phyloP scores from a whole-genome alignment of 2,797 vertebrate species.

The Sebastes trivittatus region DNA sequence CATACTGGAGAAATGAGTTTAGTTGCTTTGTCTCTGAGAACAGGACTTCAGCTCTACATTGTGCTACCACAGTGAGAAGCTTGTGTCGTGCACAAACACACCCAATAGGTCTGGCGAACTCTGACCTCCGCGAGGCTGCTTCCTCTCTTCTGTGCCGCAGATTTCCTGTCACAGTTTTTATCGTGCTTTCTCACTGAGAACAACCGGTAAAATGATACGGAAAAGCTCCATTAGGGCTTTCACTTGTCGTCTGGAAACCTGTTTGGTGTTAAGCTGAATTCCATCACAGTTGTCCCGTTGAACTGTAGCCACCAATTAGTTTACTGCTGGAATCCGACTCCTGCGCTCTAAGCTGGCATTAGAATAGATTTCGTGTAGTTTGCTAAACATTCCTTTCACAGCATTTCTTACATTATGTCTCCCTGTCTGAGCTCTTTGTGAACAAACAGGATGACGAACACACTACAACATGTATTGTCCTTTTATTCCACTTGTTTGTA shows the following conservation, averaged over 20 bases:
- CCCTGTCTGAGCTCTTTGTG: not conserved
- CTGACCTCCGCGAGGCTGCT: constrained; percentile 16
- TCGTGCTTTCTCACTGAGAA: constrained; percentile 13
- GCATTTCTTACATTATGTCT: not conserved
- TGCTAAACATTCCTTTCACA: not conserved
- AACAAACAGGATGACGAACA: not conserved
- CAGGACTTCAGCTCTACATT: not conserved
- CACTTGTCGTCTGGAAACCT: constrained; percentile 33
- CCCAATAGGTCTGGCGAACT: constrained; percentile 33
- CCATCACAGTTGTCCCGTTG: not conserved
- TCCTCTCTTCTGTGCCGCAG: constrained; percentile 9
- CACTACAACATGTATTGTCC: not conserved
- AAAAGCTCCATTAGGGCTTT: constrained; percentile 7
- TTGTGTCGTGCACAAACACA: constrained; percentile 27
- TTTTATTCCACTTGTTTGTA: not conserved
- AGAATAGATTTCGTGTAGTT: constrained; percentile 3
- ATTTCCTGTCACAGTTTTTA: constrained; percentile 23
- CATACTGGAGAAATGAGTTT: not conserved
- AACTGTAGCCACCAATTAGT: not conserved
- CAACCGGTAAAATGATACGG: constrained; percentile 53
- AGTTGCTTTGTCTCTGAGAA: not conserved
- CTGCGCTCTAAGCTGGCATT: constrained; percentile 6
- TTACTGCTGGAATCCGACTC: constrained; percentile 39
- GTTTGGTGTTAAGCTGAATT: constrained; percentile 38
- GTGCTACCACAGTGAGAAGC: not conserved